phyloP scores from a whole-genome alignment of 2,113 vertebrate species.

The Phalacrocorax aristotelis region DNA sequence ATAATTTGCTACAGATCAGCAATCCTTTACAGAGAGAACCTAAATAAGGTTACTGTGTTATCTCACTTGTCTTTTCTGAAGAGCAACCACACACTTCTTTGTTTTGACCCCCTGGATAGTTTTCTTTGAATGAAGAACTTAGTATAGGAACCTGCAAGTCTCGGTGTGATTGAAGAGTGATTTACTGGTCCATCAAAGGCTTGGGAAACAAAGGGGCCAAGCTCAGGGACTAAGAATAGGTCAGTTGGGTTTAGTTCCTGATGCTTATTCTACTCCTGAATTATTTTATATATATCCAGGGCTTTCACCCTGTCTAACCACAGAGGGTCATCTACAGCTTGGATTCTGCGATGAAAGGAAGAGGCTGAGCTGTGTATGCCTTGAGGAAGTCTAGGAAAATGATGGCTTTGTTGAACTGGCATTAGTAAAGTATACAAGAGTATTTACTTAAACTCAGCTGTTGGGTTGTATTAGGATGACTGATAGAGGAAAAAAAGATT shows the following conservation, averaged over 20 bases:
- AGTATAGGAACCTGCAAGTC: background rate
- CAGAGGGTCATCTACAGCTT: background rate
- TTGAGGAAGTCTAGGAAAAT: background rate
- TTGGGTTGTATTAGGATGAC: background rate
- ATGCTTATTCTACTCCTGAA: background rate
- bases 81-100: background rate
- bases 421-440: background rate
- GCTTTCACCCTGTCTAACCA: background rate
- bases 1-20: background rate
- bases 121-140: constrained; percentile 14
- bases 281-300: background rate
- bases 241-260: background rate
- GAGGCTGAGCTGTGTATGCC: background rate
- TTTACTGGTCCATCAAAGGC: background rate
- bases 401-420: background rate
- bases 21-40: background rate
- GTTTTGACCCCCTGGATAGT: background rate
- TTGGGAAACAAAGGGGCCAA: background rate
- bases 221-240: background rate
- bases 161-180: background rate
- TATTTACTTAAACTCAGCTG: background rate
- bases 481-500: background rate
- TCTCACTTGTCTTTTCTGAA: background rate
- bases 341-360: background rate
- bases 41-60: background rate